Conservation (phyloP, 2,888 invertebrate genomes). For the Microdon myrmicae region DNA sequence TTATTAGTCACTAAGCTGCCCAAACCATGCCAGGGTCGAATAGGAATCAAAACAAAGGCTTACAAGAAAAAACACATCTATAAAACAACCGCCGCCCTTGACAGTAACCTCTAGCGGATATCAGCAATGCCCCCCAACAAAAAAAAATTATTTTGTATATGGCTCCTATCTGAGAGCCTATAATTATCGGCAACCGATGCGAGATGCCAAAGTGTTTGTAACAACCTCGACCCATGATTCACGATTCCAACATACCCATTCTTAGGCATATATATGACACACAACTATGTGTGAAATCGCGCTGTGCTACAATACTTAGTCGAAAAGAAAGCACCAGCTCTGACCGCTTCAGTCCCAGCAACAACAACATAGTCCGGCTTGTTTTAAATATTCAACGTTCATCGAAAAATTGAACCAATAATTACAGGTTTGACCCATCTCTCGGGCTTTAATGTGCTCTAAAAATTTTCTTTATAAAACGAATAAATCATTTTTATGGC, state of each 20-base stretch:
- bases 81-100: constrained; percentile 24
- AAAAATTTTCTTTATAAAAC: constrained; percentile 49
- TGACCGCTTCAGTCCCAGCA: too few relatives aligned
- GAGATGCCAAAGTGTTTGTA: constrained; percentile 20
- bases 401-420: constrained; percentile 47
- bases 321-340: not conserved
- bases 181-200: constrained; percentile 42
- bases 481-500: constrained; percentile 52
- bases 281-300: constrained; percentile 43
- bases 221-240: constrained; percentile 27
- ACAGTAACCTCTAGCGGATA: constrained; percentile 29
- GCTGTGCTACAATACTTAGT: constrained; percentile 8
- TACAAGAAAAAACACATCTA: too few relatives aligned
- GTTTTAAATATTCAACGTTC: constrained; percentile 40
- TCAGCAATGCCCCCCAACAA: constrained; percentile 24
- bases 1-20: too few relatives aligned
- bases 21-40: too few relatives aligned
- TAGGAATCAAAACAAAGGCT: too few relatives aligned
- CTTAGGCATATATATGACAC: constrained; percentile 30
- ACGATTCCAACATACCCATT: constrained; percentile 14
- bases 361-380: not conserved
- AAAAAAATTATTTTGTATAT: constrained; percentile 6
- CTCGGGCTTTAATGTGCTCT: constrained; percentile 46
- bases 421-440: constrained; percentile 50
- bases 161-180: constrained; percentile 34